phyloP scores from a whole-genome alignment of 2,113 vertebrate species.

The Emberiza fucata region DNA sequence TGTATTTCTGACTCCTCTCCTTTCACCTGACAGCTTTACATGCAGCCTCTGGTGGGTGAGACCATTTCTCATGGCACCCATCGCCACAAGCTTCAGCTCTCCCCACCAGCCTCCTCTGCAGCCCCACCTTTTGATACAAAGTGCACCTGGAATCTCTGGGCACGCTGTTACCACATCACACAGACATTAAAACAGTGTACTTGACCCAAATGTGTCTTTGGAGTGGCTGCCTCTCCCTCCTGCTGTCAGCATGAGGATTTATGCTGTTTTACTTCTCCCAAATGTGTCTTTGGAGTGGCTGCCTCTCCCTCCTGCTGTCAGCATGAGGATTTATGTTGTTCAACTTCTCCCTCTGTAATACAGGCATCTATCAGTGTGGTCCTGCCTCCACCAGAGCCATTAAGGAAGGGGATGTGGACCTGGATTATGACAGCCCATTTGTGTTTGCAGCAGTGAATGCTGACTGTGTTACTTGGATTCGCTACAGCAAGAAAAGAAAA shows the following conservation, averaged over 20 bases:
- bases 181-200: background rate
- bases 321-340: background rate
- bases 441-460: conserved; percentile 86
- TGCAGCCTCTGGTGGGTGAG: background rate
- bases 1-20: background rate
- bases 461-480: conserved; percentile 78
- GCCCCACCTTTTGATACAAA: background rate
- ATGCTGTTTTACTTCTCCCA: background rate
- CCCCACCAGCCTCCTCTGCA: background rate
- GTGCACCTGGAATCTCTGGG: background rate
- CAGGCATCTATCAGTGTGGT: conserved; percentile 81
- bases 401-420: conserved; percentile 73
- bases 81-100: background rate
- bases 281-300: background rate
- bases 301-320: background rate
- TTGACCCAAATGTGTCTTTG: background rate
- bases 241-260: background rate
- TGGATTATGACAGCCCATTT: conserved; percentile 80
- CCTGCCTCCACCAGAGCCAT: conserved; percentile 81
- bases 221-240: background rate
- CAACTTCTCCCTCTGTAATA: background rate
- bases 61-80: background rate
- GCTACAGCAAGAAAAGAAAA: conserved; percentile 57
- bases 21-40: background rate
- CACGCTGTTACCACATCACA: background rate